Evolutionary conservation across 2,113 vertebrate species (phyloP).

Genomic region (Morone chrysops): DNA sequence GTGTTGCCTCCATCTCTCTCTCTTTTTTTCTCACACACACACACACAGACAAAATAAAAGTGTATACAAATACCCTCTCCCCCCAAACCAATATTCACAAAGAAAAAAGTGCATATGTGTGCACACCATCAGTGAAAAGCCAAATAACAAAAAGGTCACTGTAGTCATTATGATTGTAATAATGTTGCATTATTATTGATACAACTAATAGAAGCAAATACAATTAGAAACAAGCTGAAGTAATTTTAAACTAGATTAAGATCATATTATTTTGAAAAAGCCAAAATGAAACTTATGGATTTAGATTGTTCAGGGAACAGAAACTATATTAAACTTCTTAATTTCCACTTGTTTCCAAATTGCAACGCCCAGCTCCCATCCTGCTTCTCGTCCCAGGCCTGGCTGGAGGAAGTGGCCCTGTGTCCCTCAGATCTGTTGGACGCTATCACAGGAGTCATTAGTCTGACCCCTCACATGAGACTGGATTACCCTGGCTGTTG

Average conservation of each 20-base stretch:
- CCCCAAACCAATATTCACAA: no score
- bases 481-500: background rate
- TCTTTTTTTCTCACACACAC: background rate
- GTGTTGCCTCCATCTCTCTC: background rate
- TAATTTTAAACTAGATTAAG: background rate
- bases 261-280: background rate
- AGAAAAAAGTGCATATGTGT: no score
- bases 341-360: background rate
- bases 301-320: background rate
- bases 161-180: background rate
- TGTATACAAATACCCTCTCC: no score
- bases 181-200: background rate
- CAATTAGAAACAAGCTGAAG: background rate
- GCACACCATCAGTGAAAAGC: background rate
- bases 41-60: no score
- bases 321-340: background rate
- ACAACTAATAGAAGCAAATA: background rate
- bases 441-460: slow-evolving; percentile 8
- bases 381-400: no score
- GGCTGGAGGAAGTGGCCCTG: background rate
- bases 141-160: background rate
- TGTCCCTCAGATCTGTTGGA: slow-evolving; percentile 19
- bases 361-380: no score
- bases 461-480: slow-evolving; percentile 12
- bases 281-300: background rate